Base-by-base conservation (phyloP, 2,888 invertebrate species). In the Drosophila acutilabella region DNA sequence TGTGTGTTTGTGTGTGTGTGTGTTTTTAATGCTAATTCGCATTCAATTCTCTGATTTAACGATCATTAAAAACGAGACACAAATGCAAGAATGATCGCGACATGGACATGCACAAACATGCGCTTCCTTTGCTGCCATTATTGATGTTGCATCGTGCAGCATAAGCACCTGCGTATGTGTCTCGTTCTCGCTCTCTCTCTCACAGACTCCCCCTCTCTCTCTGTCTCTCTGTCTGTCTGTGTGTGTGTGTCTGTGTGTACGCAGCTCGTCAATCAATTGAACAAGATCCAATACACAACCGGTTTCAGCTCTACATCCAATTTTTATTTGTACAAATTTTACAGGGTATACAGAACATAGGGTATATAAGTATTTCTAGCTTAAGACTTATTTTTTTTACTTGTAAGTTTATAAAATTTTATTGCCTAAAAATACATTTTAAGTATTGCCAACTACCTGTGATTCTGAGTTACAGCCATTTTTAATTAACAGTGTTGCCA, bases 231-330 rank as follows among this genome's bases (percentile, higher is more conserved):
- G 30, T 30, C 30, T 8, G 30, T 8, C 30, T 71, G 54, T 69
- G 52, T 47, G 16, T 42, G 61, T 65, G 52, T 77, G 60, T 85
- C 88, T 82, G 67, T 82, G 77, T 85, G 89, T 75, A 89, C 86
- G 83, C 86, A 88, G 82, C 85, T 89, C 85, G 85, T 85, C 85
- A 85, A 85, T 85, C 88, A 85, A 80, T 77, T 88, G 80, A 65
- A 66, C 72, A 78, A 71, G 57, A 36, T 36, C 36, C 61, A 54
- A 60, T 41, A n/a, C 58, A 48, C 71, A 89, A 85, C 89, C 89
- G 88, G 85, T 85, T 89, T 80, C 13, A 71, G 81, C 68, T 81
- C 81, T 68, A 83, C 78, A 72, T 83, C 59, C 59, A 38, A 52
- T 23, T 40, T 23, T 23, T 45, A 10, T 45, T 11, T 18, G 42